These are phyloP conservation scores for Encarsia formosa DNA, from an alignment of 2,888 invertebrate genomes.

Conservation along the genomic window DNA sequence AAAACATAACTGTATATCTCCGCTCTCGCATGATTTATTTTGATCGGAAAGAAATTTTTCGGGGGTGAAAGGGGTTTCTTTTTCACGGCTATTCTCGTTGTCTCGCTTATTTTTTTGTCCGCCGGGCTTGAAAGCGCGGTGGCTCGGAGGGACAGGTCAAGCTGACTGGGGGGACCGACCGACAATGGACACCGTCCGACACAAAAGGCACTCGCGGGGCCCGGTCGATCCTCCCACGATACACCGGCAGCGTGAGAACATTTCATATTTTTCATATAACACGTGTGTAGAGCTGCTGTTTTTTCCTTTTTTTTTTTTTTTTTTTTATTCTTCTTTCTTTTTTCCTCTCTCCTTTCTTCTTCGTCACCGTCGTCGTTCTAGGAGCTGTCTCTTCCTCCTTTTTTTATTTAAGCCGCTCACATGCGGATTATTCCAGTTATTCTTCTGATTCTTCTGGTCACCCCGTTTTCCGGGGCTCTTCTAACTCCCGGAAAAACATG, in stretches of 20 bases:
- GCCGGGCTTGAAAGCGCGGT: constrained; percentile 6
- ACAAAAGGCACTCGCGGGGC: constrained; percentile 28
- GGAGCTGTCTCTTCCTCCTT: too few species aligned
- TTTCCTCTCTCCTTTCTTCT: neutral
- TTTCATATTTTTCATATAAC: constrained; percentile 51
- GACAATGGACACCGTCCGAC: constrained; percentile 47
- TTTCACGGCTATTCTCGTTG: too few species aligned
- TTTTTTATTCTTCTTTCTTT: neutral
- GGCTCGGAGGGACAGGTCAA: constrained; percentile 44
- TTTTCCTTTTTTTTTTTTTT: neutral
- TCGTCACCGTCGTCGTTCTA: too few species aligned
- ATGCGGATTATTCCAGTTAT: constrained; percentile 13
- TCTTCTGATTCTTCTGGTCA: constrained; percentile 33
- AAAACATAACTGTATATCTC: constrained; percentile 37
- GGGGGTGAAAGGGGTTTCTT: constrained; percentile 42
- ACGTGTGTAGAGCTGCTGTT: constrained; percentile 15
- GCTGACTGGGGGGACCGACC: constrained; percentile 46
- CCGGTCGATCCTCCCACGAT: constrained; percentile 55
- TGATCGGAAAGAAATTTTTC: constrained; percentile 43
- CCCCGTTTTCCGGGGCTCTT: too few species aligned
- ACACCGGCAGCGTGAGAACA: constrained; percentile 50
- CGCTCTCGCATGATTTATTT: constrained; percentile 46
- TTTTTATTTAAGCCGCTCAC: constrained; percentile 27
- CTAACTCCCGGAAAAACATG: too few species aligned
- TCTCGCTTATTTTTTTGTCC: constrained; percentile 38